A percentile compares a stretch with the other conserved stretches of the same genome.
These are phyloP conservation scores for Zygothrica quintamaculata DNA, from an alignment of 2,888 invertebrate species.

Conservation along the genomic window DNA sequence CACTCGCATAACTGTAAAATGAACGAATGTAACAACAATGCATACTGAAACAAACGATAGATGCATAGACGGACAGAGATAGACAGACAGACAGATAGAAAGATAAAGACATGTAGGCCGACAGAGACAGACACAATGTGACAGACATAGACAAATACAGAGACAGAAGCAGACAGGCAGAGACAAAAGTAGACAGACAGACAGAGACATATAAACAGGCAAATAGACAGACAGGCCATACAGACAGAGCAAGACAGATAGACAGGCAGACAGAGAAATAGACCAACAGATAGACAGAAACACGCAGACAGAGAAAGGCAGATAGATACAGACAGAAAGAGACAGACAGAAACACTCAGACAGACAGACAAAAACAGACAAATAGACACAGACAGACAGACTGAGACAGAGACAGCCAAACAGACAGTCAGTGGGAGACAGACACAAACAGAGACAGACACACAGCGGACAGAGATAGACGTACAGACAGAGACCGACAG, in stretches of 20 bases:
- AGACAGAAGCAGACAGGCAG: neutral
- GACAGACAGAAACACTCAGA: neutral
- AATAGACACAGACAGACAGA: neutral
- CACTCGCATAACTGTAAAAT: too few species aligned
- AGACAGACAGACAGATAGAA: neutral
- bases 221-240: neutral
- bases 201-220: neutral
- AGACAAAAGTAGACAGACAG: neutral
- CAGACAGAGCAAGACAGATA: neutral
- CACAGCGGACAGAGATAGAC: neutral
- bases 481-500: neutral
- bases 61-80: neutral
- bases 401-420: neutral
- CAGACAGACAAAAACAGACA: neutral
- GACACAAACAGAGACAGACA: neutral
- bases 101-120: neutral
- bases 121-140: neutral
- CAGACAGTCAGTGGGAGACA: too few species aligned
- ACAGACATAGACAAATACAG: neutral
- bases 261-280: too few species aligned
- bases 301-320: too few species aligned
- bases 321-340: too few species aligned
- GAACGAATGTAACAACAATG: too few species aligned
- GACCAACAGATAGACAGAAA: too few species aligned
- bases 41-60: too few species aligned